Conservation (phyloP, 2,113 vertebrate genomes). For the Platanista minor region DNA sequence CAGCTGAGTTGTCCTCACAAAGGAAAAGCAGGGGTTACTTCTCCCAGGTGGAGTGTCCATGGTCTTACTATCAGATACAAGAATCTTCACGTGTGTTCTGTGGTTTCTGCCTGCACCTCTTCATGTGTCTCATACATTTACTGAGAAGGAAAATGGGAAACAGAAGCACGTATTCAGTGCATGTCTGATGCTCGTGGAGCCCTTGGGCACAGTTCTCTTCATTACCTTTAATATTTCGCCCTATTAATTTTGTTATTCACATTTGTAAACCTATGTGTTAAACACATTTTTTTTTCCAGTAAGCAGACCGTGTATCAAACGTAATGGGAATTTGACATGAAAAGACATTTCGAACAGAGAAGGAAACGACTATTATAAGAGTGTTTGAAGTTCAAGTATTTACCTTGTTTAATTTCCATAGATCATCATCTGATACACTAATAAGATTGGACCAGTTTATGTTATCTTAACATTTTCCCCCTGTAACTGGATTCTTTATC, state of each 20-base stretch:
- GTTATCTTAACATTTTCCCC: neutral
- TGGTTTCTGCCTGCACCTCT: neutral
- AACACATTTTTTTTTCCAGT: neutral
- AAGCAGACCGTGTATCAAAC: neutral
- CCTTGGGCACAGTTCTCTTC: neutral
- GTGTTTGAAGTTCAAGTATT: neutral
- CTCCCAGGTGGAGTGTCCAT: accelerated
- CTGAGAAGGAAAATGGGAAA: neutral
- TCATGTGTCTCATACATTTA: neutral
- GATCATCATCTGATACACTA: neutral
- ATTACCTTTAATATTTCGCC: neutral
- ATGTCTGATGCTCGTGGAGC: neutral
- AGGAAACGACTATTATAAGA: neutral
- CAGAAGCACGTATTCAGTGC: neutral
- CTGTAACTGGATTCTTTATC: neutral
- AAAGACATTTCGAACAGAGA: neutral
- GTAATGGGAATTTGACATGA: neutral
- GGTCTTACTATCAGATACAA: accelerated
- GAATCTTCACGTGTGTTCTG: neutral
- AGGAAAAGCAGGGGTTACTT: neutral
- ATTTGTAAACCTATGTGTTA: neutral
- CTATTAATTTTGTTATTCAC: neutral
- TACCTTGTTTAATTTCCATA: neutral
- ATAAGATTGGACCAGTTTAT: neutral
- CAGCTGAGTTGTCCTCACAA: neutral